These are phyloP conservation scores for Embidobia sp. DNA, from an alignment of 2,888 invertebrate species.

Conservation along the genomic window DNA sequence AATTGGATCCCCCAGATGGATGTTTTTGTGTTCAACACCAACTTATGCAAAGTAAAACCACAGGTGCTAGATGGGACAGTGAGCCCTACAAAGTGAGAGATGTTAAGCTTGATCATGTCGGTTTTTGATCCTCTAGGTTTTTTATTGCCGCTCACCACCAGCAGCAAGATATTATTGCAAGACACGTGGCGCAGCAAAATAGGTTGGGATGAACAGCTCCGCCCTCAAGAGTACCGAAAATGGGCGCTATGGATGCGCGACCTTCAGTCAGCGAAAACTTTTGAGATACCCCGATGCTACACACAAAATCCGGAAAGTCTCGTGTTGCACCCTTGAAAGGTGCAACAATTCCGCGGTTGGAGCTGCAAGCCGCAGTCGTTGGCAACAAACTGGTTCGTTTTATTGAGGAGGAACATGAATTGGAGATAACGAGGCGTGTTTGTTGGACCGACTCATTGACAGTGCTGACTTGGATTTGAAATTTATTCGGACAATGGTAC, in stretches of 20 bases:
- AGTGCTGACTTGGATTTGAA: too few species aligned
- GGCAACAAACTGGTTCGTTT: not conserved
- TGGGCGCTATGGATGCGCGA: constrained; percentile 27
- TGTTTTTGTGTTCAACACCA: not conserved
- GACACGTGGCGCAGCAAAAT: constrained; percentile 64
- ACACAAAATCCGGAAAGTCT: not conserved
- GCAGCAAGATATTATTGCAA: constrained; percentile 66
- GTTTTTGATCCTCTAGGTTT: constrained; percentile 56
- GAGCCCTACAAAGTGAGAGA: not conserved
- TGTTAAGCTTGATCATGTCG: not conserved
- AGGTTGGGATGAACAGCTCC: constrained; percentile 59
- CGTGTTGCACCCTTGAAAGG: constrained; percentile 14
- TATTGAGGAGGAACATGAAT: not conserved
- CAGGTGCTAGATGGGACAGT: too few species aligned
- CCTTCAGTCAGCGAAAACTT: not conserved
- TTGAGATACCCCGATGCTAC: not conserved
- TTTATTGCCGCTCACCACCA: constrained; percentile 62
- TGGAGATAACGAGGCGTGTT: not conserved
- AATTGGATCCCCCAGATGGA: not conserved
- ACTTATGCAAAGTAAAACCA: not conserved
- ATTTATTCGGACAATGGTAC: too few species aligned
- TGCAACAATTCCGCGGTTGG: constrained; percentile 5
- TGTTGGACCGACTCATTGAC: constrained; percentile 43
- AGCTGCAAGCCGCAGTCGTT: constrained; percentile 12
- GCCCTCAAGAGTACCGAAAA: constrained; percentile 17